Base-by-base conservation (phyloP, 2,797 vertebrate species). In the Sebastes minor region DNA sequence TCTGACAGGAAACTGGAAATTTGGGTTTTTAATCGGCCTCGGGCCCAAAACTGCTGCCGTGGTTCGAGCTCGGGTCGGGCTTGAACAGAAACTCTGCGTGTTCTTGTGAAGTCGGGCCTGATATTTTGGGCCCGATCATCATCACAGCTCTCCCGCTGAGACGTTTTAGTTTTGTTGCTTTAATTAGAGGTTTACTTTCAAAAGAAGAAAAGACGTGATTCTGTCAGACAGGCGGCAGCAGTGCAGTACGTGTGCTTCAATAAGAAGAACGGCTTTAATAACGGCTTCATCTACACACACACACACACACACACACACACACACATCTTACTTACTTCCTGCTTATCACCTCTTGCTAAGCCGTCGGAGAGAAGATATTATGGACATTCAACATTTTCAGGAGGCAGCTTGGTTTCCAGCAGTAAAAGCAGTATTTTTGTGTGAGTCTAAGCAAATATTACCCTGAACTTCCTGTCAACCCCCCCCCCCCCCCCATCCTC, bases 301-400 rank as follows among this genome's bases (percentile, higher is more conserved):
- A 27, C 14, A 57, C 56, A 57, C 55, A 57, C 55, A 74, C 63
- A 76, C 70, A 63, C 70, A 69, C 64, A 76, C 71, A 63, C 67
- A 70, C 59, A 78, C 78, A 61, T 56, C 56, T 53, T 77, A 53
- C 76, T 77, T 67, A 78, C 75, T 70, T 33, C 42, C 70, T 64
- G 53, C 79, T 91, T 83, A 85, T 88, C 85, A 55, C 75, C 23
- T 69, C 72, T 60, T 3, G 2, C 81, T 83, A 80, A 87, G 81
- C 85, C 8, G 59, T 2, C 14, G 71, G 70, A 77, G 81, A 78
- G 76, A 56, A 80, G 80, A 87, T 85, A 89, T 89, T 84, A 74
- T 82, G 83, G 81, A 87, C 79, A 83, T 88, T 81, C 70, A 85
- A 75, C 84, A 85, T 75, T 80, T 87, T 87, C 71, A 81, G 71